Conservation (phyloP, 2,113 vertebrate species). For the pig (Sus scrofa) region T2T-Sscrofa CM000830.6:63630001-63630500, state of each 20-base stretch:
- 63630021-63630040: background rate
- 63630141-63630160: background rate
- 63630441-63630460: background rate
- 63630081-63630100: background rate
- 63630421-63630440: background rate
- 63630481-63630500: background rate
- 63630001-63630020: background rate
- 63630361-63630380: constrained; percentile 11
- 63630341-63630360: background rate
- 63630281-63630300: background rate
- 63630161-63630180: background rate
- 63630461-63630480: background rate
- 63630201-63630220: background rate
- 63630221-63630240: background rate
- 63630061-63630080: background rate
- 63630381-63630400: background rate
- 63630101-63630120: background rate
- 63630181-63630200: background rate
- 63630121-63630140: background rate
- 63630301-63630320: background rate
- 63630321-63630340: background rate
- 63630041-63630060: background rate
- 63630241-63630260: background rate
- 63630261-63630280: background rate
- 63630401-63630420: background rate